Evolutionary conservation across 2,113 vertebrate species (phyloP).

Genomic region (Calyptommatus sinebrachiatus): DNA sequence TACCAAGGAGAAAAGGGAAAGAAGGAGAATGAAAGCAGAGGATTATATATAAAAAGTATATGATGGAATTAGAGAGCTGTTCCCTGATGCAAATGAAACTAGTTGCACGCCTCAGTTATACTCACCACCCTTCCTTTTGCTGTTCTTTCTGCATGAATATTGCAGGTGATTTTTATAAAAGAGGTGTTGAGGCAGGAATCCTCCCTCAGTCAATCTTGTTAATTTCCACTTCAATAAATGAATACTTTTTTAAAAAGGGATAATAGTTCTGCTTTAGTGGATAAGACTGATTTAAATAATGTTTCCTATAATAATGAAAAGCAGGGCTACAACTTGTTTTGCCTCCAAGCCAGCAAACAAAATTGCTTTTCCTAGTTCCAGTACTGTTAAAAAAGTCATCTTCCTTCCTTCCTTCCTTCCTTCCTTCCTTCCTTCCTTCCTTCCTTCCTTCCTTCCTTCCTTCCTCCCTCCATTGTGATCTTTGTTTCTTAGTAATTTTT

Average conservation of each 20-base stretch:
- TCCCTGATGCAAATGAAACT: slow-evolving; percentile 19
- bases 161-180: not conserved
- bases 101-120: not conserved
- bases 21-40: not conserved
- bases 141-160: slow-evolving; percentile 8
- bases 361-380: not conserved
- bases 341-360: not conserved
- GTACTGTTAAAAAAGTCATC: not conserved
- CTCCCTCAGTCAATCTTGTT: not conserved
- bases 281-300: slow-evolving; percentile 26
- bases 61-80: slow-evolving; percentile 18
- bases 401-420: not conserved
- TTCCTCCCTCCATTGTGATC: not conserved
- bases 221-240: slow-evolving; percentile 28
- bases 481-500: not conserved
- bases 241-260: slow-evolving; percentile 28
- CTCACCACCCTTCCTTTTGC: not conserved
- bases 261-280: slow-evolving; percentile 36
- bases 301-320: slow-evolving; percentile 28
- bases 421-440: not conserved
- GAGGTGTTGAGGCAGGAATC: slow-evolving; percentile 19
- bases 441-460: not conserved
- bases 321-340: not conserved
- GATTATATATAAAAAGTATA: slow-evolving; percentile 18
- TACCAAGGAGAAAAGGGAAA: slow-evolving; percentile 15